Conservation (phyloP, 2,797 vertebrate genomes). For the Parambassis ranga region DNA sequence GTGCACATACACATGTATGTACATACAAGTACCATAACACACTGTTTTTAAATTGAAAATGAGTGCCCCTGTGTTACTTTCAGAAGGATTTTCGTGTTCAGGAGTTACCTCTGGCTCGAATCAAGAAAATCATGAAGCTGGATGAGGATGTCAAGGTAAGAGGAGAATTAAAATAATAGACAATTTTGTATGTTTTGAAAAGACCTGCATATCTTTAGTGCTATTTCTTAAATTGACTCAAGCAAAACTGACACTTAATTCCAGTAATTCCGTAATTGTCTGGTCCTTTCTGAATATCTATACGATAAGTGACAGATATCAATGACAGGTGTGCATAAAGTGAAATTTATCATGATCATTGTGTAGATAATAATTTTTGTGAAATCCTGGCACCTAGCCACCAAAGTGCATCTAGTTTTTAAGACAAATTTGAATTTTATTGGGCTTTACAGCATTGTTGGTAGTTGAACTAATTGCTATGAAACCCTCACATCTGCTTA, state of each 20-base stretch:
- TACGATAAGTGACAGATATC: too few relatives aligned
- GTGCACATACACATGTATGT: neutral
- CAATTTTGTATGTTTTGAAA: neutral
- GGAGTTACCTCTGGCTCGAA: conserved; percentile 95
- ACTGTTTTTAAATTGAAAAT: too few relatives aligned
- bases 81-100: conserved; percentile 99
- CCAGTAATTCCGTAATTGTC: too few relatives aligned
- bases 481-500: neutral
- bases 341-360: too few relatives aligned
- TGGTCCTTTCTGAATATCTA: too few relatives aligned
- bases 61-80: conserved; percentile 54
- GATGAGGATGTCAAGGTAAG: conserved; percentile 98
- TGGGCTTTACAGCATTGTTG: too few relatives aligned
- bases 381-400: neutral
- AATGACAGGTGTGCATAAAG: too few relatives aligned
- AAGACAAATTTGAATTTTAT: neutral
- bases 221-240: neutral
- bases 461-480: too few relatives aligned
- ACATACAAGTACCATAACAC: neutral
- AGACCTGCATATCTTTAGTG: neutral
- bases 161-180: neutral
- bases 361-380: too few relatives aligned
- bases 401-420: too few relatives aligned
- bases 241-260: too few relatives aligned
- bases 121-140: conserved; percentile 99